phyloP scores from a whole-genome alignment of 2,888 invertebrate species.

The Rotaria sp. region DNA sequence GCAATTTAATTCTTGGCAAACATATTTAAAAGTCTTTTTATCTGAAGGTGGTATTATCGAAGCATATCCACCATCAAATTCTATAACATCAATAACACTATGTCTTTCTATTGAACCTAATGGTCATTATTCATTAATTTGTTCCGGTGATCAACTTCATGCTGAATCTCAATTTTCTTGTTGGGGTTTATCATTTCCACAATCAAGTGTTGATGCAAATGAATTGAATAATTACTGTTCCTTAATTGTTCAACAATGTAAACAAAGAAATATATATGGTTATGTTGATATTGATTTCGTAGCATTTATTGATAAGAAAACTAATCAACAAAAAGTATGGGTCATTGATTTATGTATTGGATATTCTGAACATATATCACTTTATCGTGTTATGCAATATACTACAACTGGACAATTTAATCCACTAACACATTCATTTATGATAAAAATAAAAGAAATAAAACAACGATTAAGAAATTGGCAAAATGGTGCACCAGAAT shows the following conservation, averaged over 20 bases:
- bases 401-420: conserved; percentile 50
- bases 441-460: not conserved
- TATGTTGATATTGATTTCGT: conserved; percentile 54
- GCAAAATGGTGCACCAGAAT: conserved; percentile 38
- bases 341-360: conserved; percentile 51
- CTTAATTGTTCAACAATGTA: conserved; percentile 51
- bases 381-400: conserved; percentile 51
- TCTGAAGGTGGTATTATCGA: conserved; percentile 54
- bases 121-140: conserved; percentile 47
- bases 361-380: conserved; percentile 51
- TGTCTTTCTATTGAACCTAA: conserved; percentile 54
- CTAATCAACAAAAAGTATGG: conserved; percentile 53
- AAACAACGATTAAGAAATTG: not conserved
- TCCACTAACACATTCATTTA: conserved; percentile 48
- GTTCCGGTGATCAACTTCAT: conserved; percentile 54
- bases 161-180: conserved; percentile 50
- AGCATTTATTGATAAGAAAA: conserved; percentile 52
- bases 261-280: conserved; percentile 51
- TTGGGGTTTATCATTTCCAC: conserved; percentile 54
- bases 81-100: conserved; percentile 52
- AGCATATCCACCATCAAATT: conserved; percentile 54
- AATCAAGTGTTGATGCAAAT: conserved; percentile 52
- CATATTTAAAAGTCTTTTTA: not conserved
- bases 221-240: conserved; percentile 48
- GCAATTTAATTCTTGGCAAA: conserved; percentile 25